Evolutionary conservation across 2,113 vertebrate genomes (phyloP).

Genomic region (Peromyscus polionotus): DNA sequence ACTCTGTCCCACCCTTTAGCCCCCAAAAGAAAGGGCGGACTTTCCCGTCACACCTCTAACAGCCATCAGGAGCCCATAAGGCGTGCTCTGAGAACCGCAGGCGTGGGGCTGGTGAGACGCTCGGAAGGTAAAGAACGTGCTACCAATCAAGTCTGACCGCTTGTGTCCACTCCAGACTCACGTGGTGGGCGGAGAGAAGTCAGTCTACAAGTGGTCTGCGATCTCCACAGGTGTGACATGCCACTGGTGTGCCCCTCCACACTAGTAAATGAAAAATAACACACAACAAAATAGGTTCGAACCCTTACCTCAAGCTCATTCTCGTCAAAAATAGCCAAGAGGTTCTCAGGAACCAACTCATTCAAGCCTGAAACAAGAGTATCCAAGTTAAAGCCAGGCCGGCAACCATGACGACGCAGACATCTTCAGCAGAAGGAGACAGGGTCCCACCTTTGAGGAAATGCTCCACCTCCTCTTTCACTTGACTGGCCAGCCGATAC

Average conservation of each 20-base stretch:
- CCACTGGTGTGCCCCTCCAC: too few relatives aligned
- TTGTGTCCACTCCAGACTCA: background rate
- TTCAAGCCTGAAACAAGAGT: conserved; percentile 93
- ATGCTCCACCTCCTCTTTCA: conserved; percentile 98
- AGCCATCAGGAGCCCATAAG: background rate
- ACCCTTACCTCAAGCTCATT: conserved; percentile 96
- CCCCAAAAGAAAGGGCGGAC: background rate
- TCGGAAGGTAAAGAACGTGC: background rate
- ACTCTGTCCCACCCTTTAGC: background rate
- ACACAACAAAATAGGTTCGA: background rate
- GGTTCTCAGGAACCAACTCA: conserved; percentile 98
- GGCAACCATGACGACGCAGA: background rate
- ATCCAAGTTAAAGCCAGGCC: conserved; percentile 47
- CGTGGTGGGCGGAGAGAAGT: background rate
- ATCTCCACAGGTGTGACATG: too few relatives aligned
- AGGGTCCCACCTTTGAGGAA: conserved; percentile 95
- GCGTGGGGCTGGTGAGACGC: background rate
- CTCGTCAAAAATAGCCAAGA: conserved; percentile 99
- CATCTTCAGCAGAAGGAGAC: background rate
- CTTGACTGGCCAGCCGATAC: conserved; percentile 96
- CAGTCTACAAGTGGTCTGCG: background rate
- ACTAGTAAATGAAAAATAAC: background rate
- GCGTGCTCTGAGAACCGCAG: background rate
- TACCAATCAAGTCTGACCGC: background rate
- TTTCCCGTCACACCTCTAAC: background rate